phyloP scores from a whole-genome alignment of 2,113 vertebrate species.

The Carassius auratus region DNA sequence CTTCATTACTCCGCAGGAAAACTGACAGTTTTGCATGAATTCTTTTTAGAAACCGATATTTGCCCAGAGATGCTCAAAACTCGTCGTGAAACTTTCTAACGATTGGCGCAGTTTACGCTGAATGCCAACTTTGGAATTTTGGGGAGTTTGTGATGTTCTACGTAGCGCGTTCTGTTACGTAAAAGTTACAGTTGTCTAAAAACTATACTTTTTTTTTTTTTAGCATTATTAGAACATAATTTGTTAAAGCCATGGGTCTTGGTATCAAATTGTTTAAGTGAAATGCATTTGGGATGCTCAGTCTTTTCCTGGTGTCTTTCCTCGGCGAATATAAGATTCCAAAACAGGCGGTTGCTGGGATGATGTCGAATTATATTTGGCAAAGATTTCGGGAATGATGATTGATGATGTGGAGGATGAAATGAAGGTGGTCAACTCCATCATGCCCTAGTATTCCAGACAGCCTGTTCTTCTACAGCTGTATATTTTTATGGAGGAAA shows the following conservation, averaged over 20 bases:
- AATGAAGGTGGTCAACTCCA: slow-evolving; percentile 60
- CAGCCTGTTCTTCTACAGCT: slow-evolving; percentile 52
- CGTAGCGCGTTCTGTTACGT: not conserved
- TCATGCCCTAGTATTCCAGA: slow-evolving; percentile 70
- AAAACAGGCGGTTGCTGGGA: not conserved
- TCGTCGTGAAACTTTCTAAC: not conserved
- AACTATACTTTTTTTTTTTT: not conserved
- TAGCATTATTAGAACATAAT: not conserved
- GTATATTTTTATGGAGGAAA: not conserved
- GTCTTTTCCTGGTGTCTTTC: not conserved
- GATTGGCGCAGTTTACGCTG: not conserved
- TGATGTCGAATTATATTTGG: not conserved
- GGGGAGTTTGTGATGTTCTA: slow-evolving; percentile 5
- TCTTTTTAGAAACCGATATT: not conserved
- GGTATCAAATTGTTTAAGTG: not conserved
- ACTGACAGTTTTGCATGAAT: not conserved
- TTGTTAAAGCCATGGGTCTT: not conserved
- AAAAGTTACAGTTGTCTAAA: not conserved
- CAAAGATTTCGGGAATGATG: not conserved
- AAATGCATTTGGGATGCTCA: not conserved
- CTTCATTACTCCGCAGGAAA: not conserved
- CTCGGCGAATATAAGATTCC: not conserved
- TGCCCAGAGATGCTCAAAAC: not conserved
- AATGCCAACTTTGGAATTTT: slow-evolving; percentile 15
- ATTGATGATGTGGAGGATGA: slow-evolving; percentile 22